Evolutionary conservation across 2,888 invertebrate species (phyloP).

Genomic region (Ophraella communa): DNA sequence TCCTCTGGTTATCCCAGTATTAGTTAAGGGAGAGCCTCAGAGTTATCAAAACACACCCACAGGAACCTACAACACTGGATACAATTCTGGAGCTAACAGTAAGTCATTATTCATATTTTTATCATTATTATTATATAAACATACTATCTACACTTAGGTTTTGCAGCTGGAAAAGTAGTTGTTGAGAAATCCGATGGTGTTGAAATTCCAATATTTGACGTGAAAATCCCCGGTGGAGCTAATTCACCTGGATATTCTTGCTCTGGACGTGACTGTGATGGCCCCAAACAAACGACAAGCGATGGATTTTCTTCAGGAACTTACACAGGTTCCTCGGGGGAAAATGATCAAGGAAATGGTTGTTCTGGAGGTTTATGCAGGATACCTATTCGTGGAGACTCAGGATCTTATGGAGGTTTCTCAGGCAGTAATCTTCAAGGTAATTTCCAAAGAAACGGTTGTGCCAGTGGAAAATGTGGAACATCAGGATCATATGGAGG

Average conservation of each 20-base stretch:
- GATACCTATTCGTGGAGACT: background rate
- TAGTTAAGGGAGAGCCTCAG: background rate
- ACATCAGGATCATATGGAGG: background rate
- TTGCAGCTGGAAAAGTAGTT: constrained; percentile 29
- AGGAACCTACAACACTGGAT: background rate
- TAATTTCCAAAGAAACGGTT: background rate
- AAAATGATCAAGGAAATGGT: background rate
- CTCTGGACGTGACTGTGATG: background rate
- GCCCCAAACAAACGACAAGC: background rate
- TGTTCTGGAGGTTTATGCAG: background rate
- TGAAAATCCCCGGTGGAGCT: constrained; percentile 3
- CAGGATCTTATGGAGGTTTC: background rate
- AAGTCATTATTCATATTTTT: background rate
- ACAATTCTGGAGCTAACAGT: background rate
- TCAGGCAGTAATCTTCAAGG: background rate
- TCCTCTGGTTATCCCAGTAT: background rate
- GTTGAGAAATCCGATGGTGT: constrained; percentile 33
- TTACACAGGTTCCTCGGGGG: background rate
- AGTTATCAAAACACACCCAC: background rate
- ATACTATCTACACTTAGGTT: no score
- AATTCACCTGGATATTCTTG: background rate
- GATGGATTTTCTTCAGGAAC: background rate
- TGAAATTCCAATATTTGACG: constrained; percentile 6
- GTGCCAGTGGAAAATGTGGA: constrained; percentile 8
- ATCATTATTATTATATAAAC: no score